Evolutionary conservation across 2,113 vertebrate genomes (phyloP).

Genomic region (Danionella cerebrum): DNA sequence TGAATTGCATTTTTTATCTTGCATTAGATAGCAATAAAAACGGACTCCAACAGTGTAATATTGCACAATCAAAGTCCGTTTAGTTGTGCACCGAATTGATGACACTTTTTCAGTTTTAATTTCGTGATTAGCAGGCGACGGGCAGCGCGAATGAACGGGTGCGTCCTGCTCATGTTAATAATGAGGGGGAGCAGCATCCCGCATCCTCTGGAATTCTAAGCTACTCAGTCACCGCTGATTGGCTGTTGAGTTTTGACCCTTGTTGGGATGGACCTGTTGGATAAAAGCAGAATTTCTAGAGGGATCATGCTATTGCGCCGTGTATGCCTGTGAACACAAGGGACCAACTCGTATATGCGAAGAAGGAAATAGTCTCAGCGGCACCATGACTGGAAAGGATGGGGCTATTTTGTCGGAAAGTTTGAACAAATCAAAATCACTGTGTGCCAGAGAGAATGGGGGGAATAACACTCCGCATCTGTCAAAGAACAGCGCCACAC

Average conservation of each 20-base stretch:
- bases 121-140: no score
- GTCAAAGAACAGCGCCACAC: constrained; percentile 54
- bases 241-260: constrained; percentile 83
- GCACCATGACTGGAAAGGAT: constrained; percentile 85
- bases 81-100: no score
- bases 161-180: constrained; percentile 27
- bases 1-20: no score
- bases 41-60: no score
- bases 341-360: constrained; percentile 57
- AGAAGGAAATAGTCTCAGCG: constrained; percentile 48
- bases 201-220: constrained; percentile 81
- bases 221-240: constrained; percentile 72
- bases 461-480: constrained; percentile 50
- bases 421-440: constrained; percentile 73
- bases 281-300: constrained; percentile 91
- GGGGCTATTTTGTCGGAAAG: constrained; percentile 72
- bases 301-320: constrained; percentile 73
- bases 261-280: constrained; percentile 89
- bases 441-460: constrained; percentile 51
- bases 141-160: constrained; percentile 4
- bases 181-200: constrained; percentile 51
- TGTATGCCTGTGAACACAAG: constrained; percentile 81
- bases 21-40: no score
- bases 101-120: no score
- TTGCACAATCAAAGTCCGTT: no score